A percentile compares a stretch with the other conserved stretches of the same genome.
phyloP scores from a whole-genome alignment of 1,140 invertebrate genomes.

The Caenorhabditis briggsae region DNA sequence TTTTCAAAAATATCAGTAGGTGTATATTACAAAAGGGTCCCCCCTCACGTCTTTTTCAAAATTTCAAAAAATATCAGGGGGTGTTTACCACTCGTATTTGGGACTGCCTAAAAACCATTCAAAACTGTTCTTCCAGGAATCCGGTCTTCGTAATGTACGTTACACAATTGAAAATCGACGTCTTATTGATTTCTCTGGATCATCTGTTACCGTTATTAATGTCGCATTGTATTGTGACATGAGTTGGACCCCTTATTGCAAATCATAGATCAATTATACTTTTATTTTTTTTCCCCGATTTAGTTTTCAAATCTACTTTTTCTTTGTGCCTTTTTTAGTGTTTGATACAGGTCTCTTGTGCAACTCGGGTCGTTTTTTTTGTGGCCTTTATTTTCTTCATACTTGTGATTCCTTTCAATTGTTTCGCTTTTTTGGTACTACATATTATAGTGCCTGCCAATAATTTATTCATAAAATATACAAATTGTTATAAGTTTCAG shows the following conservation, averaged over 20 bases:
- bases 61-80: too few species aligned
- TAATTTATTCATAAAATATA: slow-evolving; percentile 33
- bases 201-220: slow-evolving; percentile 64
- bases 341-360: background rate
- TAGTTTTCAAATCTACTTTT: background rate
- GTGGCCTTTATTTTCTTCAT: background rate
- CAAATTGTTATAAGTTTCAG: slow-evolving; percentile 29
- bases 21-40: too few species aligned
- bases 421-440: background rate
- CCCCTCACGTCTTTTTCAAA: too few species aligned
- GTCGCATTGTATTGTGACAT: slow-evolving; percentile 69
- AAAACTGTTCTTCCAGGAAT: slow-evolving; percentile 24
- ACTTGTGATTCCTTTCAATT: background rate
- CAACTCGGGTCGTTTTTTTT: background rate
- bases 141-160: slow-evolving; percentile 69
- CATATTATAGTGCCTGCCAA: background rate
- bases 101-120: background rate
- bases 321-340: background rate
- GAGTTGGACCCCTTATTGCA: slow-evolving; percentile 74
- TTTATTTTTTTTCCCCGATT: slow-evolving; percentile 3
- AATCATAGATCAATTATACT: slow-evolving; percentile 14
- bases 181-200: slow-evolving; percentile 62
- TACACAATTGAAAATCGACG: slow-evolving; percentile 64
- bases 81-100: too few species aligned
- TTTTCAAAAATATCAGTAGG: too few species aligned